Percentiles rank a stretch among this genome's conserved stretches.
These are phyloP conservation scores for Cynopterus brachyotis DNA, from an alignment of 2,113 vertebrate genomes.

Conservation along the genomic window DNA sequence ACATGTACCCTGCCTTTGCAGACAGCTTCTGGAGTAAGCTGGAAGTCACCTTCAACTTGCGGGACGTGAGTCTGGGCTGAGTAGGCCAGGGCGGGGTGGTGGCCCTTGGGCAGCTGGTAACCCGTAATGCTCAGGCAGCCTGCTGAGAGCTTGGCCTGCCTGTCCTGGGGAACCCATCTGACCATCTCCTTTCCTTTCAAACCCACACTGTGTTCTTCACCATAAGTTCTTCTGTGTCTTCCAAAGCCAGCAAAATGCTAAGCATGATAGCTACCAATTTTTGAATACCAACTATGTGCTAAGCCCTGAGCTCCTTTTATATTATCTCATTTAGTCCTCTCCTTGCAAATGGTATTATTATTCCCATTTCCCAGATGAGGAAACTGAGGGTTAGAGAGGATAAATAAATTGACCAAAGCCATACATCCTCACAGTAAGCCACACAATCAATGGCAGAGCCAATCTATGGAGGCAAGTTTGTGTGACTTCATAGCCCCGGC, in stretches of 20 bases:
- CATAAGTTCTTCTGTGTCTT: slow-evolving; percentile 8
- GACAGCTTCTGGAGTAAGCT: slow-evolving; percentile 96
- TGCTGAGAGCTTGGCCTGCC: background rate
- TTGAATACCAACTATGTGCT: background rate
- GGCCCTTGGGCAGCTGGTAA: background rate
- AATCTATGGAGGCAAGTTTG: background rate
- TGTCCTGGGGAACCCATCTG: background rate
- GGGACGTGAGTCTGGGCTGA: slow-evolving; percentile 91
- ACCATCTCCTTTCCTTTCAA: background rate
- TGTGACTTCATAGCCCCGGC: background rate
- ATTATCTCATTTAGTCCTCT: background rate
- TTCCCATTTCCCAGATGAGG: background rate
- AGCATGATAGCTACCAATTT: background rate
- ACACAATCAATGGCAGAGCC: background rate
- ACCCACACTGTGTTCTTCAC: background rate
- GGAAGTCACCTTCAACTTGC: slow-evolving; percentile 97
- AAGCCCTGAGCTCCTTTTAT: background rate
- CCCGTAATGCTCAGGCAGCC: background rate
- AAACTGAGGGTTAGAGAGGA: background rate
- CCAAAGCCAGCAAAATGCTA: background rate
- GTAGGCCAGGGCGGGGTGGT: background rate
- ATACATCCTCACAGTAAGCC: background rate
- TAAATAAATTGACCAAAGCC: background rate
- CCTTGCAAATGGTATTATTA: background rate
- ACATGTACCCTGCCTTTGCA: slow-evolving; percentile 97